A percentile compares a stretch with the other conserved stretches of the same genome.
Conservation (phyloP, 2,888 invertebrate genomes). For the Nemapogon koenigi region DNA sequence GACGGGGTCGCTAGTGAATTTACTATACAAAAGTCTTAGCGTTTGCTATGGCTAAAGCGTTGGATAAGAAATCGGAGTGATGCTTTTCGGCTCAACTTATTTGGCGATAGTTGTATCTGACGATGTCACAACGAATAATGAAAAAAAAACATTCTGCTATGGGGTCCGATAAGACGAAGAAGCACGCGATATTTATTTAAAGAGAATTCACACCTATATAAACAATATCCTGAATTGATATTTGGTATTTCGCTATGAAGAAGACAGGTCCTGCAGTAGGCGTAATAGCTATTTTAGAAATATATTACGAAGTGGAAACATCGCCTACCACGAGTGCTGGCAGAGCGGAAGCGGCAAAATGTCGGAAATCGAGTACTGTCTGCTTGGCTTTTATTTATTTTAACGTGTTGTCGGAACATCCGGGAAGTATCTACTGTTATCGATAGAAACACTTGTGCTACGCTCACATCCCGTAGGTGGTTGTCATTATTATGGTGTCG, state of each 20-base stretch:
- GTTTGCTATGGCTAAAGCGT: no score
- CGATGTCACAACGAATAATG: no score
- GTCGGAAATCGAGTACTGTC: constrained; percentile 50
- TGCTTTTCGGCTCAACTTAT: no score
- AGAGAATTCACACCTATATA: no score
- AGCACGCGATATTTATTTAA: no score
- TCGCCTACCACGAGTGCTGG: constrained; percentile 5
- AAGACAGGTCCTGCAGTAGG: background rate
- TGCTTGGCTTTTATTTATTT: constrained; percentile 46
- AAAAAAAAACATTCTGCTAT: no score
- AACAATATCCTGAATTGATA: no score
- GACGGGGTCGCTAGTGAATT: no score
- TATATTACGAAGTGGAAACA: constrained; percentile 8
- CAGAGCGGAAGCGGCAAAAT: constrained; percentile 34
- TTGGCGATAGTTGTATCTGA: no score
- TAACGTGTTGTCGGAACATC: constrained; percentile 51
- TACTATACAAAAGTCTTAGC: constrained; percentile 38
- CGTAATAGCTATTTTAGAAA: constrained; percentile 3
- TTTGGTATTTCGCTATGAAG: no score
- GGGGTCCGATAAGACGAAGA: no score
- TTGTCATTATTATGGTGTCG: background rate
- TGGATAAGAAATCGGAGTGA: no score
- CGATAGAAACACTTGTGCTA: constrained; percentile 1
- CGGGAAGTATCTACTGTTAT: constrained; percentile 23
- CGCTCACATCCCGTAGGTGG: constrained; percentile 6